Conservation (phyloP, 1,140 invertebrate genomes). For the Ceratosolen solmsi region DNA sequence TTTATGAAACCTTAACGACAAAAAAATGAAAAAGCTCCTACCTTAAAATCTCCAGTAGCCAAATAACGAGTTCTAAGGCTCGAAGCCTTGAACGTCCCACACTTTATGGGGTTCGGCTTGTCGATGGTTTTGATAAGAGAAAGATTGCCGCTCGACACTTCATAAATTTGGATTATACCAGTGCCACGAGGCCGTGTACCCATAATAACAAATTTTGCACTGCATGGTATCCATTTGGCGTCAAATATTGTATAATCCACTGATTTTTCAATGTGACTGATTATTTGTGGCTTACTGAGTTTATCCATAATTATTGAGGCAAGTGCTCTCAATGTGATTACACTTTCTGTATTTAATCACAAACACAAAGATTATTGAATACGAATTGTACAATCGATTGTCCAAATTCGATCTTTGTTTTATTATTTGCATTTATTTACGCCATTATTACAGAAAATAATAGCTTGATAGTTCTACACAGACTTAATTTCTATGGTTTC, state of each 20-base stretch:
- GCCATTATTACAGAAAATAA: too few species aligned
- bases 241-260: conserved; percentile 92
- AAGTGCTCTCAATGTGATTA: too few species aligned
- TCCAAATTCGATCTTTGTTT: too few species aligned
- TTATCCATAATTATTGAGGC: conserved; percentile 68
- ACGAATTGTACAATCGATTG: too few species aligned
- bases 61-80: conserved; percentile 84
- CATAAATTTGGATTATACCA: conserved; percentile 91
- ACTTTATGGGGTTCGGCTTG: conserved; percentile 90
- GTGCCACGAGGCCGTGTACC: conserved; percentile 89
- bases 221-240: conserved; percentile 94
- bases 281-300: conserved; percentile 90
- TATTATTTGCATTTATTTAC: too few species aligned
- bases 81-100: conserved; percentile 93
- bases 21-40: conserved; percentile 62
- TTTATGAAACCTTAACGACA: too few species aligned
- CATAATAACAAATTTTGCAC: conserved; percentile 91
- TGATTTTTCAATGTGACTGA: conserved; percentile 88
- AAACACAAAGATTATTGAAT: too few species aligned
- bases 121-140: conserved; percentile 83
- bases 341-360: too few species aligned
- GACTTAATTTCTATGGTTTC: too few species aligned
- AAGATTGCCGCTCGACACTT: conserved; percentile 83
- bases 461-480: too few species aligned
- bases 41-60: conserved; percentile 94